A percentile compares a stretch with the other conserved stretches of the same genome.
Evolutionary conservation across 2,888 invertebrate species (phyloP).

Genomic region (Stenurella melanura): DNA sequence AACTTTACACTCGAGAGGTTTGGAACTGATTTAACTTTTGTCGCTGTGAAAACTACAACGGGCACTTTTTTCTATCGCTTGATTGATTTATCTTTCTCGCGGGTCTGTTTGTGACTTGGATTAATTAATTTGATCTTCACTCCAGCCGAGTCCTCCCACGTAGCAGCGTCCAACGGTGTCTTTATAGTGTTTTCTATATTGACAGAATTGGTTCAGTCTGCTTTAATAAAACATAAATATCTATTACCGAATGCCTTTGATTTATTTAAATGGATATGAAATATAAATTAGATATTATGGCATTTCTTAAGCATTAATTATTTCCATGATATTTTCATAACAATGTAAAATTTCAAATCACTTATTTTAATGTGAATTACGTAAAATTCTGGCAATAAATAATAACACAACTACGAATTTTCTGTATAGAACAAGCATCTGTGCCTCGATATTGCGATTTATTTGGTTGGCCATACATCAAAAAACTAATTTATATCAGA

Average conservation of each 20-base stretch:
- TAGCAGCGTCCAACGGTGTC: conserved; percentile 34
- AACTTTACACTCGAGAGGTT: conserved; percentile 36
- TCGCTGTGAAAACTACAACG: conserved; percentile 37
- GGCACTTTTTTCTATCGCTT: conserved; percentile 37
- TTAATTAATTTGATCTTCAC: conserved; percentile 61
- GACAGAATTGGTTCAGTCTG: neutral
- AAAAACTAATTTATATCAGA: no score
- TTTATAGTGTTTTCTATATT: conserved; percentile 9
- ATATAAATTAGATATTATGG: no score
- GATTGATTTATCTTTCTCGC: conserved; percentile 60
- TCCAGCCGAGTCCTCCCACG: conserved; percentile 24
- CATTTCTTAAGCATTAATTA: no score
- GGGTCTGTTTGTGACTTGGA: conserved; percentile 62
- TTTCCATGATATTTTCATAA: no score
- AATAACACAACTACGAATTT: no score
- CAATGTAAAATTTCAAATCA: no score
- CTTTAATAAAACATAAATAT: neutral
- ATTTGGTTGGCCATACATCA: no score
- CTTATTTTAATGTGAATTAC: no score
- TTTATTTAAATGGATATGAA: no score
- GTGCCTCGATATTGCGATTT: no score
- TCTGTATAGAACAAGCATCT: no score
- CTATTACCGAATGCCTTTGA: neutral
- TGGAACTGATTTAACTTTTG: conserved; percentile 40
- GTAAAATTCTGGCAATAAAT: no score